Conservation (phyloP, 2,113 vertebrate species). For the Gasterosteus aculeatus region DNA sequence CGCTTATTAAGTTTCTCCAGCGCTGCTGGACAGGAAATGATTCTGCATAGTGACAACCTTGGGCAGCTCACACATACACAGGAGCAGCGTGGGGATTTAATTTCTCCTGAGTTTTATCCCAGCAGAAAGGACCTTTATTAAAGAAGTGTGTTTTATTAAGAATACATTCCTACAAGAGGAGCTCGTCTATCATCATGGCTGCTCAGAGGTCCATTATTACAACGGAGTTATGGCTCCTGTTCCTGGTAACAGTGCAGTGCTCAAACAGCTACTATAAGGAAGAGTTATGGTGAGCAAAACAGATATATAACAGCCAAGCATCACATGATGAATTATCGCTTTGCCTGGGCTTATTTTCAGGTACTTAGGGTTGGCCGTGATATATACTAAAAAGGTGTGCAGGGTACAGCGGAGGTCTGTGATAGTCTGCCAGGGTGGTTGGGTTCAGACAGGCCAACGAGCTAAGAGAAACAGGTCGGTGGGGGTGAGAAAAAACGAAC, state of each 20-base stretch:
- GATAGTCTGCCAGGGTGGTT: conserved; percentile 57
- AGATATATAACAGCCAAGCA: conserved; percentile 72
- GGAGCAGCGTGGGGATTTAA: conserved; percentile 12
- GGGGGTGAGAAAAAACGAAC: conserved; percentile 15
- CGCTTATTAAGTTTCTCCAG: conserved; percentile 2
- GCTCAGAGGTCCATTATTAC: conserved; percentile 75
- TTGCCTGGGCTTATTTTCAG: conserved; percentile 70
- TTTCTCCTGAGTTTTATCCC: conserved; percentile 24
- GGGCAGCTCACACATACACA: conserved; percentile 8
- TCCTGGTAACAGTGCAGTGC: conserved; percentile 68
- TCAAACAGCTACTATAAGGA: conserved; percentile 77
- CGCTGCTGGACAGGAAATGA: conserved; percentile 16
- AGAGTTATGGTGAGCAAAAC: conserved; percentile 73
- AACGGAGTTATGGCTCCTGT: conserved; percentile 76
- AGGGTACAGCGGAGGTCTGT: conserved; percentile 52
- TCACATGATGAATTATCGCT: conserved; percentile 74
- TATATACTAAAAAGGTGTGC: conserved; percentile 60
- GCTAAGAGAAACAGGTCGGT: conserved; percentile 4
- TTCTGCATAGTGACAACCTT: conserved; percentile 36
- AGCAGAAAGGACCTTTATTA: conserved; percentile 41
- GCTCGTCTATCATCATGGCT: conserved; percentile 69
- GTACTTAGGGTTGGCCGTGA: conserved; percentile 70
- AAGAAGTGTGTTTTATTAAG: conserved; percentile 65
- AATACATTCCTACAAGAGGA: conserved; percentile 63
- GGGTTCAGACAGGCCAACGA: conserved; percentile 43